Evolutionary conservation across 1,140 invertebrate species (phyloP), one percentile per base, ranked within the genome.

Genomic region (Zophobas atratus): DNA sequence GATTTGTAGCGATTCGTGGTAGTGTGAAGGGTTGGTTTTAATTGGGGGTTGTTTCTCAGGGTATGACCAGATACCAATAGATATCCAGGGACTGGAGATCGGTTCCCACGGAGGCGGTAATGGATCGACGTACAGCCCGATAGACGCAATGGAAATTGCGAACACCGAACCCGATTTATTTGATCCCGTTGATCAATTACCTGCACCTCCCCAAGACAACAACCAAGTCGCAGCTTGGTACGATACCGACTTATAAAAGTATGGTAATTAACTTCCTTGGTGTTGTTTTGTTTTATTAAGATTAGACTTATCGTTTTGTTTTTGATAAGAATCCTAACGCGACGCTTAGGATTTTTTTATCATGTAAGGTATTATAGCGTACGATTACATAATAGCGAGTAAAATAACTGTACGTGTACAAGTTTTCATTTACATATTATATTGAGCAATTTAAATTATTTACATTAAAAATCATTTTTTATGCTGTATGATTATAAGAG

Each of bases 11-110:
- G 20, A 20, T 20, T 20, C 20, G 20, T 63, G n/a, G 49, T 51
- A 34, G 3, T 67, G 56, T 41, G 6, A 2, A 20, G 39, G 35
- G n/a, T 32, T 20, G 36, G 56, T 57, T 48, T 63, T 73, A 55
- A 41, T 60, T n/a, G 43, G 41, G 48, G 48, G 43, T 33, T n/a
- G 35, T 76, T 70, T 71, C 1, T 71, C 79, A 96, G 96, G 96
- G 90, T 97, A 97, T 94, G 96, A 97, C 91, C 94, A 96, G 92
- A 93, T 97, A 92, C 97, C 96, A 91, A 94, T 97, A 94, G 95
- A 97, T 89, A 96, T 98, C 95, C 95, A 97, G 91, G 96, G 96
- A 79, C 89, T 98, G 82, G 96, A 98, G 85, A 94, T 98, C 84
- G 95, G 94, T 82, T 93, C 92, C 80, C 89, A 90, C 78, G 87